phyloP scores from a whole-genome alignment of 2,797 vertebrate genomes.

The Anguilla megastoma region DNA sequence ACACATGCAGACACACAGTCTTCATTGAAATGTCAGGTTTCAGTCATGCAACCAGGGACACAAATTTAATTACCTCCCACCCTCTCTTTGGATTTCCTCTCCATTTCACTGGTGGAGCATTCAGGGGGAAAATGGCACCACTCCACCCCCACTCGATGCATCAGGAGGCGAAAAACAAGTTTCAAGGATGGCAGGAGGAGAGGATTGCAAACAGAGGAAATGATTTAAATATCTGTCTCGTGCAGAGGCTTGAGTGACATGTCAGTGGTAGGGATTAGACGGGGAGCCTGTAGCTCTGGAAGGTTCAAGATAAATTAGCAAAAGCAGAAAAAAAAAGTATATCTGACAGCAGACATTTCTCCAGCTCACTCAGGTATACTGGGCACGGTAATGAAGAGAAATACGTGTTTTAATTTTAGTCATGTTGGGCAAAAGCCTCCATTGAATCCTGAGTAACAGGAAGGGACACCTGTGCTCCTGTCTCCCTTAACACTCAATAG shows the following conservation, averaged over 20 bases:
- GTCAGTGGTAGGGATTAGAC: neutral
- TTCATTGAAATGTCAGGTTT: conserved; percentile 18
- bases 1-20: neutral
- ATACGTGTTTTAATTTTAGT: neutral
- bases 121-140: conserved; percentile 34
- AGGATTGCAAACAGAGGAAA: neutral
- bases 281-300: neutral
- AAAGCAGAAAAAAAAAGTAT: neutral
- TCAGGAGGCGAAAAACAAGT: neutral
- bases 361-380: neutral
- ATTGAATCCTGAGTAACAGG: neutral
- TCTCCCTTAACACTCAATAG: neutral
- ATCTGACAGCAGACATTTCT: neutral
- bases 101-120: conserved; percentile 21
- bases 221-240: conserved; percentile 6
- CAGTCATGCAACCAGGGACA: conserved; percentile 1
- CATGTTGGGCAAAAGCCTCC: neutral
- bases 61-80: conserved; percentile 26
- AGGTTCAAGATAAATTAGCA: neutral
- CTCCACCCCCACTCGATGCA: conserved; percentile 1
- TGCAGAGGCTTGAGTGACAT: neutral
- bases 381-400: neutral
- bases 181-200: neutral
- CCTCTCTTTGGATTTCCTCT: conserved; percentile 15
- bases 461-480: neutral